Evolutionary conservation across 2,888 invertebrate species (phyloP).

Genomic region (Drosophila lacicola): DNA sequence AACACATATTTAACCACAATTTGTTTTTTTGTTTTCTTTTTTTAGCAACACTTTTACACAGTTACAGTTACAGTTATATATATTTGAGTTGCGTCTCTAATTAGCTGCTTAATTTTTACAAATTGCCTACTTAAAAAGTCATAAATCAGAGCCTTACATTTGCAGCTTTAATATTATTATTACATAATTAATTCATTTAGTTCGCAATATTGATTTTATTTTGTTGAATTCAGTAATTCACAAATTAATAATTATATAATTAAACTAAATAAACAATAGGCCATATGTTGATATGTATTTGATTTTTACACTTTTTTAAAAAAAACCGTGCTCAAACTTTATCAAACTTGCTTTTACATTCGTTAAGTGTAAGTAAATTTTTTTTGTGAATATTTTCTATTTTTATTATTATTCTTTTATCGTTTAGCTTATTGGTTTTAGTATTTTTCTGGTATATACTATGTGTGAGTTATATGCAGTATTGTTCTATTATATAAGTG

Average conservation of each 20-base stretch:
- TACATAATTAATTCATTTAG: conserved; percentile 28
- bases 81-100: conserved; percentile 27
- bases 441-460: conserved; percentile 21
- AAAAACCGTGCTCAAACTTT: conserved; percentile 72
- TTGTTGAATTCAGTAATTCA: conserved; percentile 21
- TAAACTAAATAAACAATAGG: conserved; percentile 82
- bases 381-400: conserved; percentile 8
- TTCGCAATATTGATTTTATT: conserved; percentile 8
- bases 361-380: conserved; percentile 29
- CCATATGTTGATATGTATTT: conserved; percentile 85
- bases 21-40: conserved; percentile 53
- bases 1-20: conserved; percentile 82
- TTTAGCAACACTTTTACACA: conserved; percentile 40
- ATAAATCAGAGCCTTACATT: conserved; percentile 69
- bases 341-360: conserved; percentile 56
- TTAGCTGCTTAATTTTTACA: conserved; percentile 68
- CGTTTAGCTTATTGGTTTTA: conserved; percentile 25
- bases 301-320: conserved; percentile 82
- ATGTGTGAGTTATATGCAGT: conserved; percentile 41
- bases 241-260: conserved; percentile 56
- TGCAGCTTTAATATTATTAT: conserved; percentile 46
- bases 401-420: conserved; percentile 2
- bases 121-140: conserved; percentile 77
- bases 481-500: conserved; percentile 53
- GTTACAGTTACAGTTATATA: conserved; percentile 33